Evolutionary conservation across 2,113 vertebrate genomes (phyloP).

Genomic region (Cichladusa arquata): DNA sequence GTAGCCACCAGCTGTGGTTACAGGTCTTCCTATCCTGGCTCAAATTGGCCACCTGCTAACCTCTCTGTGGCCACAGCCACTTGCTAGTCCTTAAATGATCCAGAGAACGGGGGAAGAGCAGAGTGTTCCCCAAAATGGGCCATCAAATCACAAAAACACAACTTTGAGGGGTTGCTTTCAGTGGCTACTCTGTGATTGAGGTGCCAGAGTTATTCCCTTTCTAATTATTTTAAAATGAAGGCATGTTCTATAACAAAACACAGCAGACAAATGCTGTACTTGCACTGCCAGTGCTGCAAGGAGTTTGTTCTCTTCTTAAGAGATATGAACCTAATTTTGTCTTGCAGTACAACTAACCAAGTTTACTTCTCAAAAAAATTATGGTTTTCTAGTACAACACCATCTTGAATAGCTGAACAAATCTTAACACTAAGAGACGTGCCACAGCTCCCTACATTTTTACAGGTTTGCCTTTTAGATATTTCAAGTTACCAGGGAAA

Average conservation of each 20-base stretch:
- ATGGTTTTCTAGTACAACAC: background rate
- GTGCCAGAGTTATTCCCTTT: background rate
- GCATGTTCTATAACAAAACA: background rate
- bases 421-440: background rate
- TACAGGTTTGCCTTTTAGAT: background rate
- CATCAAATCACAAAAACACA: background rate
- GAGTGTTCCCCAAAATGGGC: accelerated
- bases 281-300: background rate
- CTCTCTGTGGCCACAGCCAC: background rate
- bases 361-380: background rate
- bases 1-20: background rate
- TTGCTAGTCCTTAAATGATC: background rate
- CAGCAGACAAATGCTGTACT: background rate
- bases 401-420: background rate
- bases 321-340: background rate
- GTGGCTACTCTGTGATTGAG: background rate
- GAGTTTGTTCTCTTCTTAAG: background rate
- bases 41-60: background rate
- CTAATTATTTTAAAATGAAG: background rate
- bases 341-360: background rate
- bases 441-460: background rate
- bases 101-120: background rate
- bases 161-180: background rate
- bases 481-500: background rate
- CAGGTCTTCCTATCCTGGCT: background rate